Conservation (phyloP, 2,888 invertebrate species). For the Cryptosula pallasiana region DNA sequence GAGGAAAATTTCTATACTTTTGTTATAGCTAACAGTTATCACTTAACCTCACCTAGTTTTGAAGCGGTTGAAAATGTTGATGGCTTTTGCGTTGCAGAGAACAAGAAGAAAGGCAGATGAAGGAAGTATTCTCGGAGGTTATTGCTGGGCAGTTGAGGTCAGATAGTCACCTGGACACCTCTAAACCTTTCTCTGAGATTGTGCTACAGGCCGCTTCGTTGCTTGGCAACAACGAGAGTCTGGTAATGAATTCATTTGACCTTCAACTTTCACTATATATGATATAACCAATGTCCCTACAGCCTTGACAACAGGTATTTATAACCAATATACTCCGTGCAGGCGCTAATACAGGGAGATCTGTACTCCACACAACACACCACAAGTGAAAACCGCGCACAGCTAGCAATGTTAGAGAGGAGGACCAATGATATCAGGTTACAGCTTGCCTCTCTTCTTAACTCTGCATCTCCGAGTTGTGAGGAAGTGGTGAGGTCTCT, state of each 20-base stretch:
- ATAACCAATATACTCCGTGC: too few relatives aligned
- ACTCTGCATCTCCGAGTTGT: background rate
- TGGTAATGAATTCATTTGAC: too few relatives aligned
- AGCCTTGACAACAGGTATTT: too few relatives aligned
- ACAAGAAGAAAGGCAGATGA: slow-evolving; percentile 18
- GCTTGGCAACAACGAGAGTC: slow-evolving; percentile 5
- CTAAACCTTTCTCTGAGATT: background rate
- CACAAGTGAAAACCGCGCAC: slow-evolving; percentile 11
- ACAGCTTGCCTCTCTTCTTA: background rate
- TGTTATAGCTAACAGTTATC: too few relatives aligned
- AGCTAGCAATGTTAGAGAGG: background rate
- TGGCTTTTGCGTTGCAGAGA: background rate
- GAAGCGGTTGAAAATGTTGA: too few relatives aligned
- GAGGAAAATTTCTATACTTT: too few relatives aligned
- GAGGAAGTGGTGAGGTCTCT: background rate
- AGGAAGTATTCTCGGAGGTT: slow-evolving; percentile 4
- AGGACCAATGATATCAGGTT: slow-evolving; percentile 1
- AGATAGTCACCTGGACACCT: background rate
- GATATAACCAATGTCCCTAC: too few relatives aligned
- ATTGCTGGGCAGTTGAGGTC: slow-evolving; percentile 2
- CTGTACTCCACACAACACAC: slow-evolving; percentile 4
- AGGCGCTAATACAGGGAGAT: slow-evolving; percentile 11
- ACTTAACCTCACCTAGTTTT: too few relatives aligned
- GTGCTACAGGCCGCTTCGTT: background rate
- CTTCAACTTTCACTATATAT: too few relatives aligned